Conservation (phyloP, 2,113 vertebrate species). For the Hirundichthys speculiger region DNA sequence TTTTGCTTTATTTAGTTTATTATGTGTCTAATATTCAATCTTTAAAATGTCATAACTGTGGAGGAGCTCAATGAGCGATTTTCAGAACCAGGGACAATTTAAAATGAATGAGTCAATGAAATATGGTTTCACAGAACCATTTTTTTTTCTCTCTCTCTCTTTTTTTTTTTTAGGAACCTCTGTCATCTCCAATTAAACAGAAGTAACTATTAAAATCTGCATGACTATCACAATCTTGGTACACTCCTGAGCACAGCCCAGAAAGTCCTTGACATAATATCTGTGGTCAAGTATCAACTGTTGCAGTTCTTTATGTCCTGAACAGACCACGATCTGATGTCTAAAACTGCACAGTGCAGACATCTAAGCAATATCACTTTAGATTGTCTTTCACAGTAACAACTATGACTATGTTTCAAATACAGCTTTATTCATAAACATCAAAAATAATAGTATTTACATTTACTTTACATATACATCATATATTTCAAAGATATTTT, state of each 20-base stretch:
- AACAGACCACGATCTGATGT: conserved; percentile 22
- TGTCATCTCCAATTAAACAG: background rate
- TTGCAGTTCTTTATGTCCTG: conserved; percentile 20
- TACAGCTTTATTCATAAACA: conserved; percentile 69
- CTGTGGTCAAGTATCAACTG: conserved; percentile 16
- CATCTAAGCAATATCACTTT: conserved; percentile 46
- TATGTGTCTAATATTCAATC: conserved; percentile 10
- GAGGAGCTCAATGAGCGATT: background rate
- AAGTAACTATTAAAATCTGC: conserved; percentile 15
- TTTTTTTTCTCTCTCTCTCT: background rate
- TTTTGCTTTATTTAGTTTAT: background rate
- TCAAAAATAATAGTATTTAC: conserved; percentile 81
- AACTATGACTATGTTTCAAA: conserved; percentile 64
- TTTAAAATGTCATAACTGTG: conserved; percentile 4
- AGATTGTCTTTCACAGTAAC: conserved; percentile 82
- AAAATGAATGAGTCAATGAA: background rate
- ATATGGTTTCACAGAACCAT: conserved; percentile 5
- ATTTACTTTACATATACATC: conserved; percentile 59
- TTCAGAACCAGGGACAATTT: conserved; percentile 18
- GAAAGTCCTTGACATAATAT: conserved; percentile 21
- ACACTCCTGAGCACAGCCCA: conserved; percentile 42
- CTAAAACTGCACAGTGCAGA: conserved; percentile 37
- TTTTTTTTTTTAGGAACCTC: background rate
- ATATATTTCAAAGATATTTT: conserved; percentile 61
- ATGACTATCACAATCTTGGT: background rate